Evolutionary conservation across 2,113 vertebrate genomes (phyloP), one percentile per base, ranked within the genome.

Genomic region (Tupaia tana): DNA sequence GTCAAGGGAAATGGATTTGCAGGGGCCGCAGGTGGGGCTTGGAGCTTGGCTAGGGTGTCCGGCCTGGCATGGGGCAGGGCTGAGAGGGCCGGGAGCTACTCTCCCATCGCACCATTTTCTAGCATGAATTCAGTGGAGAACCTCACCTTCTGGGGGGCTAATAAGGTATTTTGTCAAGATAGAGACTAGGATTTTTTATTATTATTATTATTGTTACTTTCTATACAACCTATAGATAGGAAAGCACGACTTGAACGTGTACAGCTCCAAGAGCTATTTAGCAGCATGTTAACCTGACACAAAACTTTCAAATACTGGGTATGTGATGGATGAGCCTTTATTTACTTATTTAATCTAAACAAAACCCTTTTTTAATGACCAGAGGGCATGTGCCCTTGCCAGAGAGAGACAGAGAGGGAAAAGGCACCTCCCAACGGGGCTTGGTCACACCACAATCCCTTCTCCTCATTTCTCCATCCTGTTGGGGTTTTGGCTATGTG

Each of bases 41-140:
- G n/a, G 69, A 29, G 63, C 67, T 29, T 61, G 0, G 15, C 7
- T 14, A 29, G 19, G 59, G 64, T 43, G 61, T 52, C 78, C 52
- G 13, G 9, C 1, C 10, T 61, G 43, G n/a, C 6, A 10, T 1
- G 29, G n/a, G 24, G n/a, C 20, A 6, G 77, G 14, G 27, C 1
- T 34, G 54, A 81, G 63, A 15, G 22, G 63, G 27, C 34, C 19
- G 27, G 29, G 69, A 11, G 11, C 77, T 25, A 20, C 12, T 75
- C 25, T 59, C 54, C 18, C 43, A 4, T 1, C 3, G 54, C 25
- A 59, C 31, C 34, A n/a, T 31, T 75, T 87, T 78, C 43, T 70
- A 67, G 67, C 27, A n/a, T 15, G 61, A 77, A 15, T 14, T 58
- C 66, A 0, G 0, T 9, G 19, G 43, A 71, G 61, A 20, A 59